Conservation (phyloP, 2,113 vertebrate genomes). For the Platichthys stellatus region DNA sequence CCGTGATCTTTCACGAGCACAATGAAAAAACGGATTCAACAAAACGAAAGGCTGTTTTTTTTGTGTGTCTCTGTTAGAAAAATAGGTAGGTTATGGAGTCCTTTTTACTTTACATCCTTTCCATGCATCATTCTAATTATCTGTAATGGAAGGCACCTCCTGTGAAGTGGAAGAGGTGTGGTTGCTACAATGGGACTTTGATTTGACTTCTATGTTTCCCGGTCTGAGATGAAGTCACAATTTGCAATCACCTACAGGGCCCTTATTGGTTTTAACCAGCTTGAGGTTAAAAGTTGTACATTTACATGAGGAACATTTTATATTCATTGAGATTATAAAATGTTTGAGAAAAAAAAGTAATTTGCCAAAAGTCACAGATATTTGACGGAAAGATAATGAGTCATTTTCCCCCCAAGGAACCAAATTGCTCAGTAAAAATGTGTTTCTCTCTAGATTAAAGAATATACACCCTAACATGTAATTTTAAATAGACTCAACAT, state of each 20-base stretch:
- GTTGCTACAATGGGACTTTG: slow-evolving; percentile 43
- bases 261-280: too few relatives aligned
- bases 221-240: slow-evolving; percentile 21
- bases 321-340: neutral
- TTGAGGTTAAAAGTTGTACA: neutral
- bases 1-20: neutral
- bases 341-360: too few relatives aligned
- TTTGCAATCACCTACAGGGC: slow-evolving; percentile 4
- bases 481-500: too few relatives aligned
- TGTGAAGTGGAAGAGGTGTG: slow-evolving; percentile 51
- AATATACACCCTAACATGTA: too few relatives aligned
- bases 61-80: neutral
- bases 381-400: too few relatives aligned
- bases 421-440: too few relatives aligned
- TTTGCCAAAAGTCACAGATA: too few relatives aligned
- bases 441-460: too few relatives aligned
- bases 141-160: slow-evolving; percentile 43
- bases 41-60: neutral
- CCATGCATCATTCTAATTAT: slow-evolving; percentile 58
- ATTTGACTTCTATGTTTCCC: slow-evolving; percentile 46
- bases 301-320: neutral
- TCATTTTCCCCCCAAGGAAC: too few relatives aligned
- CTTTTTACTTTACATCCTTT: slow-evolving; percentile 39
- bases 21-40: neutral
- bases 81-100: slow-evolving; percentile 23